phyloP scores from a whole-genome alignment of 2,113 vertebrate genomes.

The Gorsachius goisagi region DNA sequence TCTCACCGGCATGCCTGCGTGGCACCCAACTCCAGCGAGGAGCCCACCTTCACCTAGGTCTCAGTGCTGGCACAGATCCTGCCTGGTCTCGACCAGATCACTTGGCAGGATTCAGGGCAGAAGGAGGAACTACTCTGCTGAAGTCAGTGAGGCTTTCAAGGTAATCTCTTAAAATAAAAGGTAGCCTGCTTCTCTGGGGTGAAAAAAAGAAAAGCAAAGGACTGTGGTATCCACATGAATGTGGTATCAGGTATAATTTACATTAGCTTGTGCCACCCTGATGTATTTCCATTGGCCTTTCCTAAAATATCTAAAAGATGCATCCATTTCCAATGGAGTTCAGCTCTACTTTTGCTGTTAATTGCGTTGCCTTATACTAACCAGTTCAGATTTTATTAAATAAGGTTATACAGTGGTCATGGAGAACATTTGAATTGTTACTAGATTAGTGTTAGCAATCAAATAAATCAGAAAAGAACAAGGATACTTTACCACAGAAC shows the following conservation, averaged over 20 bases:
- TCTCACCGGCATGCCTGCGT: accelerated
- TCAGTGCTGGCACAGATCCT: background rate
- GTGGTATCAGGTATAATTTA: background rate
- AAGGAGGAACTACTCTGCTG: background rate
- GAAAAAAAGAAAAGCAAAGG: background rate
- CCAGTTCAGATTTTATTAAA: background rate
- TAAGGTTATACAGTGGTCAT: background rate
- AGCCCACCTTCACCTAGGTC: background rate
- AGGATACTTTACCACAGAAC: background rate
- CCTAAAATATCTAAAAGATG: background rate
- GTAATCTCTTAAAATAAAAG: background rate
- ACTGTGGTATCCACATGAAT: background rate
- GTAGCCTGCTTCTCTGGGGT: background rate
- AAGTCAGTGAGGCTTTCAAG: background rate
- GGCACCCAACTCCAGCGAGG: background rate
- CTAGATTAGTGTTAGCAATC: background rate
- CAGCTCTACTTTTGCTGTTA: background rate
- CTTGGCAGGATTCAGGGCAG: background rate
- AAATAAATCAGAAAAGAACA: background rate
- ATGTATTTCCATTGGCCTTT: background rate
- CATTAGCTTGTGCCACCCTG: background rate
- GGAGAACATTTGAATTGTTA: background rate
- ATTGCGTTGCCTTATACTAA: background rate
- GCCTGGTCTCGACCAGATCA: background rate
- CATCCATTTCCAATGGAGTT: background rate